Evolutionary conservation across 2,113 vertebrate species (phyloP).

Genomic region (Stegostoma tigrinum): DNA sequence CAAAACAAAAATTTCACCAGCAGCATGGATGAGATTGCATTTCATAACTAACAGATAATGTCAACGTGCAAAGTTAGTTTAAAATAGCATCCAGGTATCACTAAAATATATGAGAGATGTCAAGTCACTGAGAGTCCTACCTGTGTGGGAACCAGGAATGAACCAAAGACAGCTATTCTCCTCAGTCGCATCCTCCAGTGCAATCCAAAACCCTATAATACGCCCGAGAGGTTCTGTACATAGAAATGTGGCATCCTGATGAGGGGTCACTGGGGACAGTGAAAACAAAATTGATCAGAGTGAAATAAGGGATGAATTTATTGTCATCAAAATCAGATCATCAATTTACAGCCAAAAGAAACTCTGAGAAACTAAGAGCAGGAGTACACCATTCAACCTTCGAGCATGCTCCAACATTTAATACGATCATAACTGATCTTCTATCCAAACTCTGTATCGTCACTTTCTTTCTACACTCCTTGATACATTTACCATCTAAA

Average conservation of each 20-base stretch:
- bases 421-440: too few species aligned
- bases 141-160: slow-evolving; percentile 81
- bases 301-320: neutral
- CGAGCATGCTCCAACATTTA: too few species aligned
- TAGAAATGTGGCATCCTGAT: slow-evolving; percentile 89
- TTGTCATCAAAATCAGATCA: neutral
- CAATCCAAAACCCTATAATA: slow-evolving; percentile 80
- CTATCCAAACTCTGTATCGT: too few species aligned
- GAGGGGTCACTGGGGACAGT: slow-evolving; percentile 66
- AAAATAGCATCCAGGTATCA: neutral
- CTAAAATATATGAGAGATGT: neutral
- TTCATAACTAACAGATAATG: neutral
- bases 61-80: neutral
- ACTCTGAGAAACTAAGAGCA: too few species aligned
- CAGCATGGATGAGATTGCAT: neutral
- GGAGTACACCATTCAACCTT: too few species aligned
- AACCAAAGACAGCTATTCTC: slow-evolving; percentile 91
- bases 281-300: neutral
- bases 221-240: slow-evolving; percentile 84
- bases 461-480: neutral
- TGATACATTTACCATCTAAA: too few species aligned
- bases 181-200: slow-evolving; percentile 73
- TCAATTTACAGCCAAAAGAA: neutral
- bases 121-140: slow-evolving; percentile 54
- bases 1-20: neutral